phyloP scores from a whole-genome alignment of 2,888 invertebrate genomes.

The Platerodrilus igneus region DNA sequence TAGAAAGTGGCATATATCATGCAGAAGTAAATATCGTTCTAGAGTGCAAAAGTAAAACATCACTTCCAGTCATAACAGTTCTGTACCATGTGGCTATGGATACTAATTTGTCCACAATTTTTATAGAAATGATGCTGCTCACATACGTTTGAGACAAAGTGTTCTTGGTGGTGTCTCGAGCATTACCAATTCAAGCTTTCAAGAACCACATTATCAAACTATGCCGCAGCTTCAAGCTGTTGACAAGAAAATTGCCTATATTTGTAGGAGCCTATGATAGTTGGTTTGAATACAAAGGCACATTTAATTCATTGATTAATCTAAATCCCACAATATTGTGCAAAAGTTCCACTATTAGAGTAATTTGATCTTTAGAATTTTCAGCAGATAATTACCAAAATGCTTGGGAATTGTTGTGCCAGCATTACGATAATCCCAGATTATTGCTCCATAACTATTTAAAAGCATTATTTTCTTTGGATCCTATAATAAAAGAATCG shows the following conservation, averaged over 20 bases:
- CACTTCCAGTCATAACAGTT: no score
- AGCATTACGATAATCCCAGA: constrained; percentile 25
- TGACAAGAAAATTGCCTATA: constrained; percentile 13
- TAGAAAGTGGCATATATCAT: no score
- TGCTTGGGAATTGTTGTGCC: constrained; percentile 25
- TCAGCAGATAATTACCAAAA: constrained; percentile 21
- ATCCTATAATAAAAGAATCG: background rate
- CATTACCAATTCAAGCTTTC: no score
- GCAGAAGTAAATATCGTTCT: no score
- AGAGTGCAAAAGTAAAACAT: no score
- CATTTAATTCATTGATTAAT: constrained; percentile 12
- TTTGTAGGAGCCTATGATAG: constrained; percentile 11
- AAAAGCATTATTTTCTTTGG: constrained; percentile 24
- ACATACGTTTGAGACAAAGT: no score
- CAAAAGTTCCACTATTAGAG: constrained; percentile 20
- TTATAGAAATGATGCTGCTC: no score
- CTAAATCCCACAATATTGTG: no score
- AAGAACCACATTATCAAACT: no score
- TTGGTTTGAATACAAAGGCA: constrained; percentile 13
- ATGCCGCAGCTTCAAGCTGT: background rate
- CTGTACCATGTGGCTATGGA: no score
- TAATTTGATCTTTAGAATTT: constrained; percentile 21
- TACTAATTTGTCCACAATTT: no score
- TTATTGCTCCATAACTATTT: constrained; percentile 27
- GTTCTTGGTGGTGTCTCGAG: no score